Evolutionary conservation across 1,140 invertebrate genomes (phyloP), one percentile per base, ranked within the genome.

Genomic region (Heliconius hermathena): DNA sequence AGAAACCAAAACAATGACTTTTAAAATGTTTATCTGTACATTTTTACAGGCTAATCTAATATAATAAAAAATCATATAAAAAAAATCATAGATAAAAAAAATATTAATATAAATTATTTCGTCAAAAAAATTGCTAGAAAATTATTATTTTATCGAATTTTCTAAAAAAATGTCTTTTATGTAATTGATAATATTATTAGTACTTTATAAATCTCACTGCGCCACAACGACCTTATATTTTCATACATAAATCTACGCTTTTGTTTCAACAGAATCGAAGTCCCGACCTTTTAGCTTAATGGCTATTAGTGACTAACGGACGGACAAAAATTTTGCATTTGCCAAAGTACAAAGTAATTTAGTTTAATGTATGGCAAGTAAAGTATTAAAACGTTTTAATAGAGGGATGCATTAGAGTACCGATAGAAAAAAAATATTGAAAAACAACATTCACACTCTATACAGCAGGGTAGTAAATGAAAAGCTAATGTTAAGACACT

Each of bases 311-410:
- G 60, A 66, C 60, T 29, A 66, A 66, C 60, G 60, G 60, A 66
- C 60, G 60, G 22, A 66, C 60, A 66, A 66, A 66, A 66, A 66
- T 66, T 66, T 66, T 66, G 26, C 60, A 66, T 66, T 66, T 66
- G 60, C 60, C 60, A 29, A 66, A 66, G 60, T 66, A 66, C 4
- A 66, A 66, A 66, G 60, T 66, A 66, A 66, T 66, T 66, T 29
- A 29, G 60, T 66, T 66, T 66, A 66, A 66, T 66, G 60, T 66
- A 66, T 66, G 60, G 60, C 26, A 29, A 66, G 60, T 66, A 66
- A 66, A 66, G 60, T 29, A 66, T 66, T 66, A 66, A 66, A 66
- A 66, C 60, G 60, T 16, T 66, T 66, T 66, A 66, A 66, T 29
- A 66, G 60, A 26, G 22, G 60, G 60, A 66, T 66, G 60, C 60